Percentiles rank a stretch among this genome's conserved stretches.
Evolutionary conservation across 2,888 invertebrate species (phyloP).

Genomic region (Herminia tarsipennalis): DNA sequence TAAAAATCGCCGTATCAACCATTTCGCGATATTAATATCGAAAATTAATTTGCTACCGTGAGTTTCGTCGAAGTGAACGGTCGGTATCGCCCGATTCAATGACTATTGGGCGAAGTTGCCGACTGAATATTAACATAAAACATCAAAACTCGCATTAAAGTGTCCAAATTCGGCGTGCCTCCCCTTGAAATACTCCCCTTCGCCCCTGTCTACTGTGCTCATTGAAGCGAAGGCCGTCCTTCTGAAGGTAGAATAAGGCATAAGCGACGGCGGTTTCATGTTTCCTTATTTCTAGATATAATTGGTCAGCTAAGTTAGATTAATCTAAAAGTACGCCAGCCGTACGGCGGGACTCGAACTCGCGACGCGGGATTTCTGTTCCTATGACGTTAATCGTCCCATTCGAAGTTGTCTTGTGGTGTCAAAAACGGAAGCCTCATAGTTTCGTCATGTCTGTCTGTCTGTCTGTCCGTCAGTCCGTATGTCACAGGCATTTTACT

Average conservation of each 20-base stretch:
- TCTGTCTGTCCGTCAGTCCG: too few species aligned
- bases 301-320: too few species aligned
- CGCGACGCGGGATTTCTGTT: too few species aligned
- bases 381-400: too few species aligned
- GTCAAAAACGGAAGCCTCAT: too few species aligned
- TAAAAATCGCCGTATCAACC: constrained; percentile 13
- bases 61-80: constrained; percentile 21
- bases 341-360: too few species aligned
- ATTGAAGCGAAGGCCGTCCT: constrained; percentile 55
- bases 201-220: constrained; percentile 59
- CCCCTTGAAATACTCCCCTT: constrained; percentile 67
- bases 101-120: constrained; percentile 70
- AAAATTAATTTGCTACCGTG: constrained; percentile 51
- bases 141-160: constrained; percentile 85
- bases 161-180: constrained; percentile 72
- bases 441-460: too few species aligned
- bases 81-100: constrained; percentile 56
- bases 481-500: too few species aligned
- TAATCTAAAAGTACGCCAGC: too few species aligned
- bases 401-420: too few species aligned
- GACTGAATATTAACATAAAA: constrained; percentile 81
- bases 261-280: constrained; percentile 16
- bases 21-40: constrained; percentile 34
- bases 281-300: background rate
- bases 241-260: constrained; percentile 44